Evolutionary conservation across 2,113 vertebrate genomes (phyloP).

Genomic region (Crypturellus undulatus): DNA sequence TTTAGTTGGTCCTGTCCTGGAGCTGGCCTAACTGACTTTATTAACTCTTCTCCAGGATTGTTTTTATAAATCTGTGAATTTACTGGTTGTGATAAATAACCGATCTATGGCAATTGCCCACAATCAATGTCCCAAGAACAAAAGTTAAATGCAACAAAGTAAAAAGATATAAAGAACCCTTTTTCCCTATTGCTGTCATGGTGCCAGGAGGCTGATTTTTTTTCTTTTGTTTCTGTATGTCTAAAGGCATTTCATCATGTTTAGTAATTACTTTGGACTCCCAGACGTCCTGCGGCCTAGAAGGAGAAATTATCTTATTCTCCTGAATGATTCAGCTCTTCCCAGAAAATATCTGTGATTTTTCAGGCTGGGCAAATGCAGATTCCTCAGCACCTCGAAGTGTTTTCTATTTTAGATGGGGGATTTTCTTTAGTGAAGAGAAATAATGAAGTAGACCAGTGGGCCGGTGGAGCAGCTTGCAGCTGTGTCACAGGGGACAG

Average conservation of each 20-base stretch:
- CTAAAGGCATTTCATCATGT: not conserved
- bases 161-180: not conserved
- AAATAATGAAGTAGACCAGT: not conserved
- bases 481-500: accelerated
- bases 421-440: not conserved
- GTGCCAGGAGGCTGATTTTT: not conserved
- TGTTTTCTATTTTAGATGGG: not conserved
- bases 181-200: not conserved
- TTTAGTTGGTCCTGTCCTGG: not conserved
- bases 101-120: not conserved
- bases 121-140: accelerated
- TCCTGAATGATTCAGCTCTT: not conserved
- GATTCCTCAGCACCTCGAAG: not conserved
- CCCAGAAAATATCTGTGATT: not conserved
- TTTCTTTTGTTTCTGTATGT: not conserved
- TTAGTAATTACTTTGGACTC: not conserved
- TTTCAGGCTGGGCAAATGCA: not conserved
- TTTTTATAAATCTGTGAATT: not conserved
- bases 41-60: not conserved
- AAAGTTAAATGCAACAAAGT: not conserved
- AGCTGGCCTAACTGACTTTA: not conserved
- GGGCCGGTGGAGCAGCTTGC: not conserved
- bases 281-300: not conserved
- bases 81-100: not conserved
- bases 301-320: not conserved